A percentile compares a stretch with the other conserved stretches of the same genome.
Evolutionary conservation across 2,797 vertebrate genomes (phyloP).

Genomic region (Aotus griseimembra): DNA sequence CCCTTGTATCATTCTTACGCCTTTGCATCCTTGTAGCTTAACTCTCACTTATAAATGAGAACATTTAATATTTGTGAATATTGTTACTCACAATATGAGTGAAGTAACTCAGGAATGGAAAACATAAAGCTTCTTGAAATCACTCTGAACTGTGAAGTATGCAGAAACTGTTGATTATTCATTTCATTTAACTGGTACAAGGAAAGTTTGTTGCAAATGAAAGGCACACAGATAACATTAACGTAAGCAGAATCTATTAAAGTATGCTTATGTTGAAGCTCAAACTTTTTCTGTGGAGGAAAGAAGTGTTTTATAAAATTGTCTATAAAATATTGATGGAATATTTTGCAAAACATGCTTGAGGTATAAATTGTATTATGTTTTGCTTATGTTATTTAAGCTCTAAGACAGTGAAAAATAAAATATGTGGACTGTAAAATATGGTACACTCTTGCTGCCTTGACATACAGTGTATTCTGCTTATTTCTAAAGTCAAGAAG

Average conservation of each 20-base stretch:
- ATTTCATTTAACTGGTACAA: not conserved
- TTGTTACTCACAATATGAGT: not conserved
- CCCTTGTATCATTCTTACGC: not conserved
- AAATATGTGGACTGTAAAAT: not conserved
- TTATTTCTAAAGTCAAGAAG: slow-evolving; percentile 88
- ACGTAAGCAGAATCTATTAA: not conserved
- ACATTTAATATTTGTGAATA: not conserved
- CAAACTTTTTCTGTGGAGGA: not conserved
- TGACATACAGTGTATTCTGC: slow-evolving; percentile 43
- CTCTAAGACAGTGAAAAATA: not conserved
- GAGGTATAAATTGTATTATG: not conserved
- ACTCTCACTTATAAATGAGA: not conserved
- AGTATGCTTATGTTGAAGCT: not conserved
- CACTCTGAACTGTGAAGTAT: not conserved
- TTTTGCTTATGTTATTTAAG: slow-evolving; percentile 40
- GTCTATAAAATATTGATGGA: slow-evolving; percentile 4
- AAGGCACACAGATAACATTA: not conserved
- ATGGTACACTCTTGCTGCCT: not conserved
- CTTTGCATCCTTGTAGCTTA: not conserved
- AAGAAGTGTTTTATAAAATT: slow-evolving; percentile 25
- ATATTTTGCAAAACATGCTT: not conserved
- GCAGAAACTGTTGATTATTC: not conserved
- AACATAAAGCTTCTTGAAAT: not conserved
- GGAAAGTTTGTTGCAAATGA: not conserved
- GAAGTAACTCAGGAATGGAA: not conserved